phyloP scores from a whole-genome alignment of 2,113 vertebrate genomes.

The Cyrtonyx montezumae region DNA sequence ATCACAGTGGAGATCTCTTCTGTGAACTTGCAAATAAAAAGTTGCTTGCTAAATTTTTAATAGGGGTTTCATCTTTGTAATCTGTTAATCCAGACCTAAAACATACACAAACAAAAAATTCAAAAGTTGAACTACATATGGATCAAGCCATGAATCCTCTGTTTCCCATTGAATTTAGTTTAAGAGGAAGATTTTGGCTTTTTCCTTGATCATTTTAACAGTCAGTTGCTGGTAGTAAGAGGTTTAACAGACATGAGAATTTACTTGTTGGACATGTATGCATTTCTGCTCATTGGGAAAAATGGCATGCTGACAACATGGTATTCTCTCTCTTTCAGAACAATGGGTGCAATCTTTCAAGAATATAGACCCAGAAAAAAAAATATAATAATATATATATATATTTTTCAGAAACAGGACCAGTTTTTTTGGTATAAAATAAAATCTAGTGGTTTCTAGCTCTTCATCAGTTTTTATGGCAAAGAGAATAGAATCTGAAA shows the following conservation, averaged over 20 bases:
- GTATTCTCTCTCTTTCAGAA: background rate
- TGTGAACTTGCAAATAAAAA: background rate
- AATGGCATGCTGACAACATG: background rate
- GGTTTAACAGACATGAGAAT: background rate
- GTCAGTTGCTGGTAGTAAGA: background rate
- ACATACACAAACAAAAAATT: background rate
- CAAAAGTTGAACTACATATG: rapidly evolving
- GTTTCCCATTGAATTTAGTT: background rate
- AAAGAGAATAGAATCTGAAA: background rate
- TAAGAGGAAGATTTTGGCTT: background rate
- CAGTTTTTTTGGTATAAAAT: background rate
- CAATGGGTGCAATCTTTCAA: background rate
- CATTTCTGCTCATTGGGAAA: background rate
- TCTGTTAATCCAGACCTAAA: background rate
- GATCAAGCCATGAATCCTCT: background rate
- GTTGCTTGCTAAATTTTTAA: background rate
- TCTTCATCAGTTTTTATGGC: background rate
- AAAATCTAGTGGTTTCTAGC: background rate
- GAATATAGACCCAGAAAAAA: background rate
- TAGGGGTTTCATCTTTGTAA: background rate
- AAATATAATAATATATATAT: no score
- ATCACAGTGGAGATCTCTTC: background rate
- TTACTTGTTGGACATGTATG: background rate
- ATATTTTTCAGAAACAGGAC: background rate
- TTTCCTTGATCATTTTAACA: background rate